A percentile compares a stretch with the other conserved stretches of the same genome.
phyloP scores from a whole-genome alignment of 2,113 vertebrate species.

The Carlito syrichta region DNA sequence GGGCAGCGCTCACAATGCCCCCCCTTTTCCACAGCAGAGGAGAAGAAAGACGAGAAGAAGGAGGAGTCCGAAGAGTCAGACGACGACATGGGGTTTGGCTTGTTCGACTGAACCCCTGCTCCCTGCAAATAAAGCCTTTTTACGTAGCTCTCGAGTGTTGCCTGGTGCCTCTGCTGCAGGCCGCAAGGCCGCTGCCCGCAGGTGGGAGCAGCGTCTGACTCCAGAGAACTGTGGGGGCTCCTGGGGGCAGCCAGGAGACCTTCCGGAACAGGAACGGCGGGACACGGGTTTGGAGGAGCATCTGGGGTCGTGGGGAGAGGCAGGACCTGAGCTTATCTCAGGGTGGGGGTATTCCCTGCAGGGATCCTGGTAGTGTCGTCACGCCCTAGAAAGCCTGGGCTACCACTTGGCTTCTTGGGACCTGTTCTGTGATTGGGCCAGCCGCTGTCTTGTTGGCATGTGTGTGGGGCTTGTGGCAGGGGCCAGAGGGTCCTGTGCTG shows the following conservation, averaged over 20 bases:
- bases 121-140: conserved; percentile 79
- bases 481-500: rapidly evolving
- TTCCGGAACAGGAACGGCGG: too few relatives aligned
- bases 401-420: rapidly evolving
- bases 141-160: not conserved
- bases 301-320: too few relatives aligned
- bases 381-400: not conserved
- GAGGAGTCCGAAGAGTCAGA: conserved; percentile 98
- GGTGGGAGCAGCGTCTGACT: too few relatives aligned
- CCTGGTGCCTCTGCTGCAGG: too few relatives aligned
- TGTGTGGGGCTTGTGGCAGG: not conserved
- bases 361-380: rapidly evolving
- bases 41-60: conserved; percentile 97
- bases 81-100: conserved; percentile 96
- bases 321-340: not conserved
- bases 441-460: too few relatives aligned
- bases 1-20: rapidly evolving
- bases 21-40: conserved; percentile 76
- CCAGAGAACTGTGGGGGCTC: too few relatives aligned
- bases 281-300: too few relatives aligned
- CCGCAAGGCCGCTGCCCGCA: too few relatives aligned
- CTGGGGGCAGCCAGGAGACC: too few relatives aligned
- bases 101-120: conserved; percentile 89
- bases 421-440: not conserved
- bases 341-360: not conserved